A percentile compares a stretch with the other conserved stretches of the same genome.
phyloP scores from a whole-genome alignment of 1,140 invertebrate species.

The Trichonephila inaurata region DNA sequence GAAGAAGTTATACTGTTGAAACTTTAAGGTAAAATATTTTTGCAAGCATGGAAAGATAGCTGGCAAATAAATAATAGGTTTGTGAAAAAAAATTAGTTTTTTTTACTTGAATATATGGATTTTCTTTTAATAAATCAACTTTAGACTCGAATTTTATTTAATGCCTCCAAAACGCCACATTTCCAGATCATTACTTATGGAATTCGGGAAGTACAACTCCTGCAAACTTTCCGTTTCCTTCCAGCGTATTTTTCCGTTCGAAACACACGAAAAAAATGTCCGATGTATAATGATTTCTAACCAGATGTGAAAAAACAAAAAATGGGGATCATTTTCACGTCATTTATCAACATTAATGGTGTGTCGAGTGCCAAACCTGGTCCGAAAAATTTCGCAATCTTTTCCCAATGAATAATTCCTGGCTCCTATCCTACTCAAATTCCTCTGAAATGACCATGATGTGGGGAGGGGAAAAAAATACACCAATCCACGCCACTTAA shows the following conservation, averaged over 20 bases:
- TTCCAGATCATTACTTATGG: too few relatives aligned
- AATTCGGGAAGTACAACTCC: too few relatives aligned
- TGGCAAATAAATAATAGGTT: too few relatives aligned
- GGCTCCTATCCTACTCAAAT: background rate
- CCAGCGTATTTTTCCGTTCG: background rate
- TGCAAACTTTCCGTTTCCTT: too few relatives aligned
- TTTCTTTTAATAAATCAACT: too few relatives aligned
- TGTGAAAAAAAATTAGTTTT: too few relatives aligned
- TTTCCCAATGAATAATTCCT: conserved; percentile 37
- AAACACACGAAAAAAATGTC: background rate
- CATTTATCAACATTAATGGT: conserved; percentile 43
- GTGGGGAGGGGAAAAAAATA: background rate
- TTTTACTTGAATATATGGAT: too few relatives aligned
- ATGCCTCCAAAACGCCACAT: too few relatives aligned
- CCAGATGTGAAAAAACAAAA: background rate
- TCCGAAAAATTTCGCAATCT: conserved; percentile 8
- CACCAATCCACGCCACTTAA: background rate
- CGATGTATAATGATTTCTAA: background rate
- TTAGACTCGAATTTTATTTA: too few relatives aligned
- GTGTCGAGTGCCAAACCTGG: conserved; percentile 20
- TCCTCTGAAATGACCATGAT: background rate
- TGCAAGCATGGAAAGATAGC: too few relatives aligned
- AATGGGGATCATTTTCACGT: background rate
- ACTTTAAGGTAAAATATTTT: too few relatives aligned
- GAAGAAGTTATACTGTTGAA: too few relatives aligned